Base-by-base conservation (phyloP, 2,888 invertebrate species). In the Beris morrisii region DNA sequence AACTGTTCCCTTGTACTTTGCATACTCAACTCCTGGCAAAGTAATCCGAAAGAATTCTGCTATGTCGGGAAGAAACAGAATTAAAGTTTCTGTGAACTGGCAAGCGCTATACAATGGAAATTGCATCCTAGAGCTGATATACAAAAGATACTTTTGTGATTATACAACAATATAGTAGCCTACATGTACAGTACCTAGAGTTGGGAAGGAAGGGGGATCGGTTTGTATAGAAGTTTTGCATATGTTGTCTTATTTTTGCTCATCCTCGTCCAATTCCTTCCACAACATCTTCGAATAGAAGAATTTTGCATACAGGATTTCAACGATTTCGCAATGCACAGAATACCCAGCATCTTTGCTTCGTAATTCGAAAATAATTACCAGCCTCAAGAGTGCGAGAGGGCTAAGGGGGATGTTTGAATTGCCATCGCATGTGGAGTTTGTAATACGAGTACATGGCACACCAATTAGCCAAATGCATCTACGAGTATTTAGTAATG, bases 391-490 rank as follows among this genome's bases (percentile, higher is more conserved):
- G 28, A 45, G n/a, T 45, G 53, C 13, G 48, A 50, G n/a, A 3
- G 22, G 22, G 2, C 22, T 22, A 2, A 43, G 7, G 56, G 38
- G 65, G 57, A 65, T 66, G 65, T 53, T 38, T 66, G 58, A 66
- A 58, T 66, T 66, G 53, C 22, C 22, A 22, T 22, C 22, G 1
- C 22, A 22, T 22, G 22, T 22, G 22, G 22, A 22, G 22, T 22
- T 22, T 22, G 22, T 22, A 22, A 22, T 22, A 22, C 22, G 22
- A 22, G 22, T 22, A 22, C 22, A 22, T 22, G 3, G 22, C 22
- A 22, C 22, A 22, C 22, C 22, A 22, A 22, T 22, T 22, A 22
- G 3, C 22, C 22, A 22, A 22, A 22, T 22, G 22, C 22, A 22
- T 22, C 22, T 22, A 1, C 22, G 22, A 22, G 22, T 22, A 22